A percentile compares a stretch with the other conserved stretches of the same genome.
Conservation (phyloP, 2,113 vertebrate species). For the Carassius gibelio region DNA sequence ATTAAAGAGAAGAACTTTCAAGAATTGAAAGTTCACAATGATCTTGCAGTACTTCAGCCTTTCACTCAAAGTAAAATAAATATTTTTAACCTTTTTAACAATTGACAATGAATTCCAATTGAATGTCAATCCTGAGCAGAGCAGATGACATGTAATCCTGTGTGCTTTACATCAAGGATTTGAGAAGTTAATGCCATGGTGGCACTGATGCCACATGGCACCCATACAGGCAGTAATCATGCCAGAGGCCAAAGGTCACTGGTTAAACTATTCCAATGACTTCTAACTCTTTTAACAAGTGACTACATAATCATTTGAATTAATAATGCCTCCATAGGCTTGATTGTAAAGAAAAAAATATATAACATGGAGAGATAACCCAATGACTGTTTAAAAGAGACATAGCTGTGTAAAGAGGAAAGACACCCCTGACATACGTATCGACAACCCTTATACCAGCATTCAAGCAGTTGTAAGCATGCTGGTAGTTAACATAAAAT, state of each 20-base stretch:
- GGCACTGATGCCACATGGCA: neutral
- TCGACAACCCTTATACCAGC: neutral
- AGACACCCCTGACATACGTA: neutral
- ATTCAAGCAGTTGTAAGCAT: neutral
- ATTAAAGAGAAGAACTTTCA: neutral
- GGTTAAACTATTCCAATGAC: neutral
- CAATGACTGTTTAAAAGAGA: slow-evolving; percentile 1
- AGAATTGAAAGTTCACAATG: neutral
- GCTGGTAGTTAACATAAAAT: neutral
- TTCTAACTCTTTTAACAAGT: neutral
- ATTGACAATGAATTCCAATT: slow-evolving; percentile 39
- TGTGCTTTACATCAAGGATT: slow-evolving; percentile 3
- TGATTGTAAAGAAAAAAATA: neutral
- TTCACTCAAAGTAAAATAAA: neutral
- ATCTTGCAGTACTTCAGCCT: neutral
- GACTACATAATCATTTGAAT: neutral
- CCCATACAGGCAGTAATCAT: slow-evolving; percentile 24
- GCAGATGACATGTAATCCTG: slow-evolving; percentile 42
- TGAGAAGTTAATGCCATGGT: slow-evolving; percentile 33
- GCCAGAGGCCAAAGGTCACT: neutral
- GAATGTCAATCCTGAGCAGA: slow-evolving; percentile 33
- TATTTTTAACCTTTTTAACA: neutral
- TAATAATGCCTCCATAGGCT: neutral
- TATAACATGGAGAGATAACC: neutral
- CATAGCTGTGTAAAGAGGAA: neutral